These are phyloP conservation scores for Octonoba sinensis DNA, from an alignment of 2,888 invertebrate species.

Conservation along the genomic window DNA sequence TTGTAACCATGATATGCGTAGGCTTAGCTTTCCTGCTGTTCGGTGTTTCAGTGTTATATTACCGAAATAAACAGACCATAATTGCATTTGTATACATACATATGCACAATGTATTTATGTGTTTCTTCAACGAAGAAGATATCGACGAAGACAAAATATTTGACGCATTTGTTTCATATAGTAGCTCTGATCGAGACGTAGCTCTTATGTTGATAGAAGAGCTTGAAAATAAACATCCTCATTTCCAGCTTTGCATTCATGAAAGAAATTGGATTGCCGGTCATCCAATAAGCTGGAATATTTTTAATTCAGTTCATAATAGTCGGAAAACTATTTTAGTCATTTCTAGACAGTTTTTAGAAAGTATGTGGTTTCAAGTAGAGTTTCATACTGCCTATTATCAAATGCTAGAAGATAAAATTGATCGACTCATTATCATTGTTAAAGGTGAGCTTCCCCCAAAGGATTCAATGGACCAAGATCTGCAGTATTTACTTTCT, in stretches of 20 bases:
- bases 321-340: conserved; percentile 67
- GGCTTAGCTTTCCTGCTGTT: conserved; percentile 63
- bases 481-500: conserved; percentile 66
- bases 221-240: conserved; percentile 63
- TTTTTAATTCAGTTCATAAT: conserved; percentile 67
- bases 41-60: conserved; percentile 66
- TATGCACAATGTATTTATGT: conserved; percentile 66
- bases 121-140: conserved; percentile 67
- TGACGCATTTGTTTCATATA: conserved; percentile 67
- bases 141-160: conserved; percentile 67
- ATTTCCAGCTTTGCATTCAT: conserved; percentile 67
- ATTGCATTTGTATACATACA: conserved; percentile 67
- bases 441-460: conserved; percentile 67
- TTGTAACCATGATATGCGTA: conserved; percentile 65
- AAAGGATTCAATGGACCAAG: conserved; percentile 67
- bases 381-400: conserved; percentile 68
- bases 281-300: conserved; percentile 67
- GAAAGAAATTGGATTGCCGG: conserved; percentile 68
- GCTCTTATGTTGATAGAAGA: conserved; percentile 66
- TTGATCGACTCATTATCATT: conserved; percentile 68
- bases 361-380: conserved; percentile 68
- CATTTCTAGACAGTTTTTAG: conserved; percentile 67
- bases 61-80: conserved; percentile 67
- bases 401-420: conserved; percentile 68
- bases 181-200: conserved; percentile 66